Evolutionary conservation across 1,140 invertebrate genomes (phyloP).

Genomic region (Antheraea pernyi): DNA sequence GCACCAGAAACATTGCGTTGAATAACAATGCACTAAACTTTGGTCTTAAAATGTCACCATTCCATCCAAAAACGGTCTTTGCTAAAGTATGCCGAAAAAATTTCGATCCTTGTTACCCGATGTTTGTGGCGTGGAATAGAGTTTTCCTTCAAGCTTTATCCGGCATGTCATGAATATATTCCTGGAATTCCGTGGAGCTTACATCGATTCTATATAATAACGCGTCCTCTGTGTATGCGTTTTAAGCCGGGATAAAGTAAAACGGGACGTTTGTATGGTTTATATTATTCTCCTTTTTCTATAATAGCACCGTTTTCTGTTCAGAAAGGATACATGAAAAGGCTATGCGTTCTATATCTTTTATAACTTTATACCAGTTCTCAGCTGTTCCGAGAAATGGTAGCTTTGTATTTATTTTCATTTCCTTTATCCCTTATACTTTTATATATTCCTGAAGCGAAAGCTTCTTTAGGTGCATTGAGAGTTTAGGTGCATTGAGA

Average conservation of each 20-base stretch:
- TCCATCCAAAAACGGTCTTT: no score
- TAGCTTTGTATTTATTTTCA: no score
- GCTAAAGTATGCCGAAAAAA: no score
- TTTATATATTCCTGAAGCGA: no score
- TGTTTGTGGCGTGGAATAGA: background rate
- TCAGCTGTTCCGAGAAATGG: no score
- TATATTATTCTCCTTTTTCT: background rate
- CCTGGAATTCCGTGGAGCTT: background rate
- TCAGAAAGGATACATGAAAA: background rate
- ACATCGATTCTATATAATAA: background rate
- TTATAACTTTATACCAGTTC: background rate
- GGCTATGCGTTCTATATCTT: background rate
- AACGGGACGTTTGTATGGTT: background rate
- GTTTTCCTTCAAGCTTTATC: background rate
- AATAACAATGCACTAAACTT: no score
- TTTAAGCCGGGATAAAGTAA: background rate
- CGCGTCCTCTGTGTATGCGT: background rate
- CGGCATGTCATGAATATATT: conserved; percentile 7
- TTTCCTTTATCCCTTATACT: no score
- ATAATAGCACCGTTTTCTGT: background rate
- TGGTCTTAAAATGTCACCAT: no score
- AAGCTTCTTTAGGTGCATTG: no score
- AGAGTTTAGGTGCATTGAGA: no score
- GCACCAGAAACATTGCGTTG: no score
- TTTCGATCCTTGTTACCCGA: background rate